These are phyloP conservation scores for Drosophila miranda DNA, from an alignment of 1,140 invertebrate genomes.

Conservation along the genomic window DNA sequence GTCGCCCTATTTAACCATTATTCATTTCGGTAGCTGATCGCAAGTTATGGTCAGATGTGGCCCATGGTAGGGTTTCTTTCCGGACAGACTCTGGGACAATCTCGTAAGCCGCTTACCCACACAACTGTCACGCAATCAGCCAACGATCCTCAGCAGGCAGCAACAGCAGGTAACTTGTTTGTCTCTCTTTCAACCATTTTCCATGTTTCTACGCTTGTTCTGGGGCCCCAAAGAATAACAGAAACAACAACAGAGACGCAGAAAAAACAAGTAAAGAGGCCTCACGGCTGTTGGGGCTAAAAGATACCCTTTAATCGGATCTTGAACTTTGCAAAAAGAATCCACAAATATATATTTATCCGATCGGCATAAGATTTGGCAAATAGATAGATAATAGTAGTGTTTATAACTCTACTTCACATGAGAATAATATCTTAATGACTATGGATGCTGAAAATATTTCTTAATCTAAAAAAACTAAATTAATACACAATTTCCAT, in stretches of 20 bases:
- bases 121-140: constrained; percentile 70
- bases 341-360: no score
- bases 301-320: neutral
- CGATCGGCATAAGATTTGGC: no score
- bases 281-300: constrained; percentile 49
- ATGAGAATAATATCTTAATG: no score
- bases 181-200: constrained; percentile 59
- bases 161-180: constrained; percentile 67
- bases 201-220: constrained; percentile 60
- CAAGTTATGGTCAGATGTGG: constrained; percentile 35
- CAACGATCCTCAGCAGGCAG: constrained; percentile 22
- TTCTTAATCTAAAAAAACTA: no score
- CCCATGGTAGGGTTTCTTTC: constrained; percentile 29
- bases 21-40: constrained; percentile 61
- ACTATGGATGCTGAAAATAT: no score
- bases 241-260: constrained; percentile 5
- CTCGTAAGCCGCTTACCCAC: constrained; percentile 73
- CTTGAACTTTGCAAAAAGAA: no score
- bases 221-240: constrained; percentile 43
- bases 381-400: neutral
- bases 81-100: constrained; percentile 42
- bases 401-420: no score
- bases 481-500: no score
- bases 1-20: constrained; percentile 54
- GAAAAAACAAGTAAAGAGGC: constrained; percentile 42